Percentiles rank a stretch among this genome's conserved stretches.
phyloP scores from a whole-genome alignment of 2,888 invertebrate genomes.

The Drosophila histrio region DNA sequence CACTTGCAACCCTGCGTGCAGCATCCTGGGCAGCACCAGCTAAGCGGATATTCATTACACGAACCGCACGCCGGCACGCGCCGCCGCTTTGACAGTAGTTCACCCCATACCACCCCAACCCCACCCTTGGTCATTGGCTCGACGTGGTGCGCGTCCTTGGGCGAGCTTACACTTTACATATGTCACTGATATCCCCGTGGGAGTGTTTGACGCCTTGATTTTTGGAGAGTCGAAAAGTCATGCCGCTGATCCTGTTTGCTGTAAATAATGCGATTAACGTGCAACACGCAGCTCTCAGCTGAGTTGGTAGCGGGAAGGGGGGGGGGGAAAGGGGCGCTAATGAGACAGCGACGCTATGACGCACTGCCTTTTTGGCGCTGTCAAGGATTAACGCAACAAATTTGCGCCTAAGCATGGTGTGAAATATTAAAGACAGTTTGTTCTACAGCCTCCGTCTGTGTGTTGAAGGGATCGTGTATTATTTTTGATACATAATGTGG shows the following conservation, averaged over 20 bases:
- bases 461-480: conserved; percentile 45
- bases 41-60: conserved; percentile 83
- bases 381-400: conserved; percentile 71
- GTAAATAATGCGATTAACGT: conserved; percentile 85
- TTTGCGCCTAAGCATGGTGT: conserved; percentile 73
- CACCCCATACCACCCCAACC: background rate
- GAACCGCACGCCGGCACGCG: conserved; percentile 83
- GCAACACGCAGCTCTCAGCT: conserved; percentile 68
- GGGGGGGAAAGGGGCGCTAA: conserved; percentile 46
- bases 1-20: conserved; percentile 60
- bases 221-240: conserved; percentile 76
- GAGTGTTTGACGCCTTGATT: conserved; percentile 81
- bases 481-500: conserved; percentile 45
- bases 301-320: background rate
- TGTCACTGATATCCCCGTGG: conserved; percentile 85
- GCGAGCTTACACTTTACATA: conserved; percentile 84
- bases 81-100: conserved; percentile 77
- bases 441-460: background rate
- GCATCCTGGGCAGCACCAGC: conserved; percentile 62
- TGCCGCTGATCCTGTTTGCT: conserved; percentile 83
- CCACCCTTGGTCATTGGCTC: no score
- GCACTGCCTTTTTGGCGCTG: conserved; percentile 27
- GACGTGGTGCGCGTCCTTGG: conserved; percentile 64
- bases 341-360: conserved; percentile 56
- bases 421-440: conserved; percentile 45